These are phyloP conservation scores for Pteria penguin DNA, from an alignment of 2,888 invertebrate species.

Conservation along the genomic window DNA sequence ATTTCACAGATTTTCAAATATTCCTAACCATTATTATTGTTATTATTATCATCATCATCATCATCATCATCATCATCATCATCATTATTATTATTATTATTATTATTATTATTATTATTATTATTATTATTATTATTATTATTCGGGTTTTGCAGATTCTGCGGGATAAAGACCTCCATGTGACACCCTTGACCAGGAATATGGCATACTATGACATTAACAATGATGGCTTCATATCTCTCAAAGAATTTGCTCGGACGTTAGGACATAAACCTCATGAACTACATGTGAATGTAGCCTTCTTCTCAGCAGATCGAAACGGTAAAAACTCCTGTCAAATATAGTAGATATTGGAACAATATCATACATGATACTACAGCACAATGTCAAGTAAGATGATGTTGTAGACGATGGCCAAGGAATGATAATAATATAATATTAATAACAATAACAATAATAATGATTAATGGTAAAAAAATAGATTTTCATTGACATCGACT, in stretches of 20 bases:
- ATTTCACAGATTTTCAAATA: no score
- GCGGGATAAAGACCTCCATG: constrained; percentile 12
- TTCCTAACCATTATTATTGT: no score
- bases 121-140: no score
- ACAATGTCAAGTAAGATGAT: not conserved
- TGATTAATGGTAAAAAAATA: no score
- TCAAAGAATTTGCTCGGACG: constrained; percentile 25
- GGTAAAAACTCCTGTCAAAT: constrained; percentile 2
- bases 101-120: no score
- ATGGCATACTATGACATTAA: constrained; percentile 31
- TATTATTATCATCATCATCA: no score
- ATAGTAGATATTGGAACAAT: not conserved
- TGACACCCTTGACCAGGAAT: constrained; percentile 20
- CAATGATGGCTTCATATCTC: constrained; percentile 16
- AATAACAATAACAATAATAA: no score
- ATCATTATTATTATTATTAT: no score
- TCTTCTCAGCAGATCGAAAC: constrained; percentile 25
- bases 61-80: no score
- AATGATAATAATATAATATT: no score
- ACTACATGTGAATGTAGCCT: constrained; percentile 25
- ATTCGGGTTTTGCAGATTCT: constrained; percentile 8
- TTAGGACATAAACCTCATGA: constrained; percentile 24
- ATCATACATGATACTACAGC: not conserved
- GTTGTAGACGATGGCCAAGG: no score
- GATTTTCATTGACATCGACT: no score